Evolutionary conservation across 2,797 vertebrate species (phyloP).

Genomic region (Anas bernieri): DNA sequence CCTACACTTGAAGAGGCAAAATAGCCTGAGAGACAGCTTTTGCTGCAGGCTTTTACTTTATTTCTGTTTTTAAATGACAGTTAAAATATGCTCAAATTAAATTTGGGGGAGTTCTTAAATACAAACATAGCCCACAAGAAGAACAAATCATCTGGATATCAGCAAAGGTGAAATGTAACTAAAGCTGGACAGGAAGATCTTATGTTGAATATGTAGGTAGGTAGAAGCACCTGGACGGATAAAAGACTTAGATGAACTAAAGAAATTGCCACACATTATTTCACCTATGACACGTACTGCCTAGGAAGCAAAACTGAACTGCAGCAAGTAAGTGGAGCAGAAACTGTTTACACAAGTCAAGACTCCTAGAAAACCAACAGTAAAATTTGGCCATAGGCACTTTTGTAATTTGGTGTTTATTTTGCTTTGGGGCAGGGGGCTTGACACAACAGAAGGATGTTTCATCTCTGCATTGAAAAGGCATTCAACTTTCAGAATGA

Average conservation of each 20-base stretch:
- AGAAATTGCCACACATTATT: not conserved
- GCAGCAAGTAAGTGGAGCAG: not conserved
- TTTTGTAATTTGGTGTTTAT: not conserved
- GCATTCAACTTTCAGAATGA: not conserved
- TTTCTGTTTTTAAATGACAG: not conserved
- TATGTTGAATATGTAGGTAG: not conserved
- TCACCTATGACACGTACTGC: not conserved
- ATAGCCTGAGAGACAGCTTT: not conserved
- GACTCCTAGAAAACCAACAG: not conserved
- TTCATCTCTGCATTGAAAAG: constrained; percentile 41
- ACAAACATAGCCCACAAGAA: not conserved
- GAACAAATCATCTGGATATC: not conserved
- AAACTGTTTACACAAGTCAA: not conserved
- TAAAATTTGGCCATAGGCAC: not conserved
- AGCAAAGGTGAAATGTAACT: not conserved
- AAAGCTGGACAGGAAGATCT: not conserved
- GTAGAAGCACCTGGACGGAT: not conserved
- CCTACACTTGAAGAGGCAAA: not conserved
- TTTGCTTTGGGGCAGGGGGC: not conserved
- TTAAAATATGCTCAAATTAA: not conserved
- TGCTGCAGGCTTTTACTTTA: not conserved
- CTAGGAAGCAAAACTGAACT: not conserved
- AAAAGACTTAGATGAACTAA: not conserved
- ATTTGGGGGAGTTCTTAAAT: not conserved
- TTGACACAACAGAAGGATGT: not conserved